Evolutionary conservation across 2,888 invertebrate species (phyloP), one percentile per base, ranked within the genome.

Genomic region (Acanthopleura granulata): DNA sequence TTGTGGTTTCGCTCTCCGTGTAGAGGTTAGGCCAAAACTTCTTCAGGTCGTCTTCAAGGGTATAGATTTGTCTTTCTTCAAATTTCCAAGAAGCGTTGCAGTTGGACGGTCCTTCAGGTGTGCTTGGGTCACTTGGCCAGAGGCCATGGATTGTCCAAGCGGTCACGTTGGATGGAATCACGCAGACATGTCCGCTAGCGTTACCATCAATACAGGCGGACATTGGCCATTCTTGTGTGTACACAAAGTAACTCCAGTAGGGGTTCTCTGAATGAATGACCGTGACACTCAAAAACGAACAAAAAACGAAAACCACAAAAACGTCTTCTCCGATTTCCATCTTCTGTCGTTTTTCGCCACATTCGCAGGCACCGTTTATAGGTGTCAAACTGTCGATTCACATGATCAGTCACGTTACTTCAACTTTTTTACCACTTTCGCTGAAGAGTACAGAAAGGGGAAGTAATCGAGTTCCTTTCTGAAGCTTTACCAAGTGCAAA

Each of bases 91-190:
- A 71, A 40, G 25, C 0, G 30, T 71, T 71, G 40, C 71, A 71
- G 14, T 71, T 30, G 30, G 16, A 12, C 16, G 71, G 71, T 6
- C 49, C 49, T 29, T 30, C 49, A 4, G 12, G 9, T 18, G 27
- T 27, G 12, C 40, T 40, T 40, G n/a, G 30, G 14, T 71, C n/a
- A 49, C 40, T 40, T 4, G 71, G 71, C 71, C 78, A 78, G n/a
- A 78, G 51, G 22, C 78, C 78, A 77, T 78, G 78, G n/a, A 78
- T 74, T 40, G 72, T 75, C 78, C 78, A 78, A n/a, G 74, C 71
- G 12, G 27, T 30, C 30, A 78, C 75, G 25, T 72, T 75, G 4
- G 50, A 27, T n/a, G 78, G 78, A 40, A 78, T 78, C 9, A 49
- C 62, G 77, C 78, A 78, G 9, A 49, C 62, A 25, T 78, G 78